Conservation (phyloP, 2,113 vertebrate species). For the Oryzias woworae region DNA sequence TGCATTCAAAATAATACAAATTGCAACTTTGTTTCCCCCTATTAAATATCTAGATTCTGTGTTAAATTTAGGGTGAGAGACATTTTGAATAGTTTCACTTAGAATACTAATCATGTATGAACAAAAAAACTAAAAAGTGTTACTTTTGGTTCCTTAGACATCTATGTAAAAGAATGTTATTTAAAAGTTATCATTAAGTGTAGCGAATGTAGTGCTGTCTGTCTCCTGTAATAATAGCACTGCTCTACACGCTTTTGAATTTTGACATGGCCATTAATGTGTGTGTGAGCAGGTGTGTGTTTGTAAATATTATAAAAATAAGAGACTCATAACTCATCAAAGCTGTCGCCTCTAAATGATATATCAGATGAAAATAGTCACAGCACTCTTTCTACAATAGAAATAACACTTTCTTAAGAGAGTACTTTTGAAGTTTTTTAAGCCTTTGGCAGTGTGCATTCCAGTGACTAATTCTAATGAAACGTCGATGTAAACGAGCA, state of each 20-base stretch:
- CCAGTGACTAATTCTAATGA: too few relatives aligned
- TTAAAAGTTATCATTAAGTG: slow-evolving; percentile 67
- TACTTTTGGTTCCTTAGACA: slow-evolving; percentile 70
- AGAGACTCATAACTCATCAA: too few relatives aligned
- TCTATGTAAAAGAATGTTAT: slow-evolving; percentile 73
- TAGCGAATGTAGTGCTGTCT: slow-evolving; percentile 60
- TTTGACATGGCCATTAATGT: slow-evolving; percentile 30
- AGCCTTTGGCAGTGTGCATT: too few relatives aligned
- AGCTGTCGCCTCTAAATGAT: too few relatives aligned
- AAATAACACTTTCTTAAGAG: too few relatives aligned
- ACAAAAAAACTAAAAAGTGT: slow-evolving; percentile 67
- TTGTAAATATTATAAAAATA: too few relatives aligned
- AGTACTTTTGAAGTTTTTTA: too few relatives aligned
- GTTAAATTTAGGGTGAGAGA: slow-evolving; percentile 44
- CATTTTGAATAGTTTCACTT: slow-evolving; percentile 53
- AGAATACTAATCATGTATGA: slow-evolving; percentile 67
- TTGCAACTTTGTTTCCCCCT: not conserved
- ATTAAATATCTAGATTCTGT: slow-evolving; percentile 41
- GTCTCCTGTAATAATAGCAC: slow-evolving; percentile 60
- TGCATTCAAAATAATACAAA: too few relatives aligned
- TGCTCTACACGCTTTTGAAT: slow-evolving; percentile 39
- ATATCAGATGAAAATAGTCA: too few relatives aligned
- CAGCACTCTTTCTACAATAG: too few relatives aligned
- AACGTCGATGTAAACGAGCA: too few relatives aligned
- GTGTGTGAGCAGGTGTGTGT: too few relatives aligned